Evolutionary conservation across 2,113 vertebrate genomes (phyloP).

Genomic region (Psephotus haematonotus): DNA sequence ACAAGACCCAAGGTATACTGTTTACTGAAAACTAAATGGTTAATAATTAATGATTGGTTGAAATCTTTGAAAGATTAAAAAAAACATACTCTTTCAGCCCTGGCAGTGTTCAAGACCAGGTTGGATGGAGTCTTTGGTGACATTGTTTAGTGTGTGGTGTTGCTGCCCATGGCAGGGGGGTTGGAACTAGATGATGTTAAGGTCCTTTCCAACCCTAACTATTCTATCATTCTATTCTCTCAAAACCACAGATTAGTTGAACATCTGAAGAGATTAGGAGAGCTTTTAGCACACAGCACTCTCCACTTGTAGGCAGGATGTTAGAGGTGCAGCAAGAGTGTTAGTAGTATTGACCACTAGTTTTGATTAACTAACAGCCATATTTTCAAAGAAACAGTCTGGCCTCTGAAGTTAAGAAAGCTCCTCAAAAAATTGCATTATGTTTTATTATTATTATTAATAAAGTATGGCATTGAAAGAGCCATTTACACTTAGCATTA

Average conservation of each 20-base stretch:
- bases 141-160: background rate
- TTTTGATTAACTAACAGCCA: background rate
- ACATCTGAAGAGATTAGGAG: background rate
- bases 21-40: background rate
- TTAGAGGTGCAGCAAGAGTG: background rate
- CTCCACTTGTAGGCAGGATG: background rate
- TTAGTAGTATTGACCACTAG: background rate
- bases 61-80: background rate
- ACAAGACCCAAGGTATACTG: constrained; percentile 91
- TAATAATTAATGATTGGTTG: background rate
- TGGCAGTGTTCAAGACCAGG: background rate
- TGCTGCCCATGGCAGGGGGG: background rate
- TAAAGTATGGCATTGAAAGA: background rate
- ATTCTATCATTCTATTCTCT: background rate
- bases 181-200: background rate
- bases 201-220: background rate
- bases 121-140: background rate
- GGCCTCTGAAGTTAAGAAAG: background rate
- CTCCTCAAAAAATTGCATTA: background rate
- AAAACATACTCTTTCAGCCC: background rate
- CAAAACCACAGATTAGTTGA: background rate
- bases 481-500: background rate
- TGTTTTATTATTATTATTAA: background rate
- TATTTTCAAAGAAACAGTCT: background rate
- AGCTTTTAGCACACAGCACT: background rate